Conservation (phyloP, 2,113 vertebrate species). For the Urocynchramus pylzowi region DNA sequence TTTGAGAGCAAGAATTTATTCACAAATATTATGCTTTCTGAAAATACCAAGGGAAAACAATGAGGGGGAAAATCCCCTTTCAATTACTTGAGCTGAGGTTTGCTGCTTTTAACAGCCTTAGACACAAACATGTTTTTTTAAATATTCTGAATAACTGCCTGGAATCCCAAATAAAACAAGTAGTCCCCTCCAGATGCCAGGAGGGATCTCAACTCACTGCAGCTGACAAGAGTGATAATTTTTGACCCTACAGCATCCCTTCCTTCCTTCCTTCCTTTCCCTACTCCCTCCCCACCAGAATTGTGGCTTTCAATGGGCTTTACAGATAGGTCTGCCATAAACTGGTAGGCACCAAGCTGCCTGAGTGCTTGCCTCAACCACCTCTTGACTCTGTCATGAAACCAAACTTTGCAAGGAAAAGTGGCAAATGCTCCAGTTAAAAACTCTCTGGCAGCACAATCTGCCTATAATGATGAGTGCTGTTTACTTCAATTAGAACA, state of each 20-base stretch:
- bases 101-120: not conserved
- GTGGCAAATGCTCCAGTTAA: not conserved
- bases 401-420: not conserved
- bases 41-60: not conserved
- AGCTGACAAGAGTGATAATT: not conserved
- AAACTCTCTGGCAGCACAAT: not conserved
- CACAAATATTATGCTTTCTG: not conserved
- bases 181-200: not conserved
- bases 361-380: not conserved
- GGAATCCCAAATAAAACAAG: not conserved
- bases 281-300: not conserved
- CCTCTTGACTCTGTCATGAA: not conserved
- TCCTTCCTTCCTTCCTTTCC: not conserved
- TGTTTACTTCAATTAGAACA: not conserved
- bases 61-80: not conserved
- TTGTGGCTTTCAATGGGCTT: not conserved
- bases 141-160: not conserved
- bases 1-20: not conserved
- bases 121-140: not conserved
- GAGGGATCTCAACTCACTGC: not conserved
- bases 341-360: not conserved
- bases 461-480: not conserved
- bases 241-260: not conserved
- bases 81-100: not conserved
- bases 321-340: not conserved